These are phyloP conservation scores for Epirrhoe tristata DNA, from an alignment of 2,888 invertebrate genomes.

Conservation along the genomic window DNA sequence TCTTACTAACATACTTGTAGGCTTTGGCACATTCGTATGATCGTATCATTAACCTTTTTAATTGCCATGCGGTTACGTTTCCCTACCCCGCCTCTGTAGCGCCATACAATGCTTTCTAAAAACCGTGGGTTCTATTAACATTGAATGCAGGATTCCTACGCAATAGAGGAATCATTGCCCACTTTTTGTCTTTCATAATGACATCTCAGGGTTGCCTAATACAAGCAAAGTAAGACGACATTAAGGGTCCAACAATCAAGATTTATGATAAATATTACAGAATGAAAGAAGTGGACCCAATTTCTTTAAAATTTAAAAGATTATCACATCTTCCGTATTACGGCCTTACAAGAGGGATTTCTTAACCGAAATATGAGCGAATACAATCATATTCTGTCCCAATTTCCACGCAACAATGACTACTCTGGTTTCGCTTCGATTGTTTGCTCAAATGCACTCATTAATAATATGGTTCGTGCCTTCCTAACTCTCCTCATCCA, in stretches of 20 bases:
- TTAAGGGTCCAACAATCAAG: constrained; percentile 2
- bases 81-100: constrained; percentile 32
- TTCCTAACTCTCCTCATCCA: constrained; percentile 12
- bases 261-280: constrained; percentile 14
- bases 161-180: constrained; percentile 37
- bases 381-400: constrained; percentile 39
- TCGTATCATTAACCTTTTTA: constrained; percentile 44
- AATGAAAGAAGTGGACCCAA: constrained; percentile 1
- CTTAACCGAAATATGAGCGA: constrained; percentile 42
- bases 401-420: constrained; percentile 63
- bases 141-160: constrained; percentile 45
- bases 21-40: constrained; percentile 40
- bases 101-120: constrained; percentile 55
- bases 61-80: constrained; percentile 48
- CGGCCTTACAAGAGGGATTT: constrained; percentile 29
- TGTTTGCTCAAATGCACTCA: constrained; percentile 48
- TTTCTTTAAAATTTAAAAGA: constrained; percentile 24
- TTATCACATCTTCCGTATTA: constrained; percentile 14
- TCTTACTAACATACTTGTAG: constrained; percentile 27
- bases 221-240: constrained; percentile 12
- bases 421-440: constrained; percentile 53
- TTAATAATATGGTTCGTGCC: constrained; percentile 28
- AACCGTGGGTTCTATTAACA: constrained; percentile 53
- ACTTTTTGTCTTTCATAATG: constrained; percentile 38
- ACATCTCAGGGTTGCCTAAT: constrained; percentile 37